A percentile compares a stretch with the other conserved stretches of the same genome.
Conservation (phyloP, 1,140 invertebrate species). For the Pseudomyrmex concolor region DNA sequence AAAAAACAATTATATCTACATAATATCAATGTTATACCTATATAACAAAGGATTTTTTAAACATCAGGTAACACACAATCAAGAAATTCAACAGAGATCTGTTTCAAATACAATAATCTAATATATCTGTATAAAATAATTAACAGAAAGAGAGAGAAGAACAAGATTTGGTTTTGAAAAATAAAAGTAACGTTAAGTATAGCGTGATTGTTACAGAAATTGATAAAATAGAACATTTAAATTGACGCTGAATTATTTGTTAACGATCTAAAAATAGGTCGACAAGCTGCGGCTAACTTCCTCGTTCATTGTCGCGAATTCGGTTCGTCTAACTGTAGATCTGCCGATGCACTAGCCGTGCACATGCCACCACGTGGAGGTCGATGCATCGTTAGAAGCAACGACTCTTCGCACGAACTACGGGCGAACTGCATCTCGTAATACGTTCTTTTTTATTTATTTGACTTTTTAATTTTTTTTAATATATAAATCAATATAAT, state of each 20-base stretch:
- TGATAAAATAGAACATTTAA: slow-evolving; percentile 59
- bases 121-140: too few species aligned
- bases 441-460: neutral
- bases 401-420: slow-evolving; percentile 39
- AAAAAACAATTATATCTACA: too few species aligned
- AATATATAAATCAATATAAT: too few species aligned
- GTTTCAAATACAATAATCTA: too few species aligned
- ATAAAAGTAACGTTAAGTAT: neutral
- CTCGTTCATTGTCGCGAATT: slow-evolving; percentile 84
- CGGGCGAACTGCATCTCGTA: neutral
- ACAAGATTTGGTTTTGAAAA: neutral
- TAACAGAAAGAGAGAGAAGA: neutral
- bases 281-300: slow-evolving; percentile 74
- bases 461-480: slow-evolving; percentile 7
- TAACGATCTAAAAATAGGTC: slow-evolving; percentile 78
- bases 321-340: slow-evolving; percentile 84
- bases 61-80: too few species aligned
- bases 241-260: slow-evolving; percentile 54
- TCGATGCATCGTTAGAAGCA: slow-evolving; percentile 71
- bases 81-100: too few species aligned
- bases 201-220: slow-evolving; percentile 36
- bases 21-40: too few species aligned
- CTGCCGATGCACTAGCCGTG: slow-evolving; percentile 72
- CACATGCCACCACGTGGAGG: slow-evolving; percentile 67
- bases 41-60: too few species aligned